phyloP scores from a whole-genome alignment of 2,888 invertebrate species.

The Heliothis peltigera region DNA sequence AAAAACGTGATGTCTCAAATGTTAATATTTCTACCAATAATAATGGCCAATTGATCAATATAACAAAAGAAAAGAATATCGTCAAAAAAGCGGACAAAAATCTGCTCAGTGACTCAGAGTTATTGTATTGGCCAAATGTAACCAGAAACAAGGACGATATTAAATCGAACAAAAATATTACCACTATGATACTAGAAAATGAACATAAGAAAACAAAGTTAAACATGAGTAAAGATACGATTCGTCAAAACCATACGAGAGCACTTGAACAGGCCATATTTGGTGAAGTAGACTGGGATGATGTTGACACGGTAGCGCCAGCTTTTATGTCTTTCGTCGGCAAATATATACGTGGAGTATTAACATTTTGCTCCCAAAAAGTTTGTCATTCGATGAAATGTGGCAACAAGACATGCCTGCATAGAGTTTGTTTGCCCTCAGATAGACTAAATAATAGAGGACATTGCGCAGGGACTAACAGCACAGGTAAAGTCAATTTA shows the following conservation, averaged over 20 bases:
- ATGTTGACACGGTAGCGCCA: conserved; percentile 80
- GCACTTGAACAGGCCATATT: conserved; percentile 82
- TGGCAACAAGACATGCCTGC: conserved; percentile 76
- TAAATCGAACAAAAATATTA: conserved; percentile 72
- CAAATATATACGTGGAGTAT: conserved; percentile 82
- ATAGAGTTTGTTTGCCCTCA: conserved; percentile 78
- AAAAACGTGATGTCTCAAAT: conserved; percentile 69
- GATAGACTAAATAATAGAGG: conserved; percentile 80
- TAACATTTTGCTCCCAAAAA: conserved; percentile 82
- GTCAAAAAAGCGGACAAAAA: conserved; percentile 70
- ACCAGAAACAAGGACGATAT: conserved; percentile 53
- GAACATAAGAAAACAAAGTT: conserved; percentile 79
- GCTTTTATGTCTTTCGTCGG: conserved; percentile 84
- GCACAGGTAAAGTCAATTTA: conserved; percentile 71
- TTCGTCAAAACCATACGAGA: conserved; percentile 74
- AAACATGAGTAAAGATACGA: conserved; percentile 76
- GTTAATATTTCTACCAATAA: conserved; percentile 18
- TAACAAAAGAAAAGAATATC: conserved; percentile 54
- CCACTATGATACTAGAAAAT: conserved; percentile 76
- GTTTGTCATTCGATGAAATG: conserved; percentile 86
- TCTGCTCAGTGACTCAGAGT: conserved; percentile 69
- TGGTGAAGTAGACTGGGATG: conserved; percentile 83
- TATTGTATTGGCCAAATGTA: conserved; percentile 81
- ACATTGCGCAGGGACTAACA: conserved; percentile 80
- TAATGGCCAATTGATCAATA: conserved; percentile 23